A percentile compares a stretch with the other conserved stretches of the same genome.
These are phyloP conservation scores for Plodia interpunctella DNA, from an alignment of 1,140 invertebrate species.

Conservation along the genomic window DNA sequence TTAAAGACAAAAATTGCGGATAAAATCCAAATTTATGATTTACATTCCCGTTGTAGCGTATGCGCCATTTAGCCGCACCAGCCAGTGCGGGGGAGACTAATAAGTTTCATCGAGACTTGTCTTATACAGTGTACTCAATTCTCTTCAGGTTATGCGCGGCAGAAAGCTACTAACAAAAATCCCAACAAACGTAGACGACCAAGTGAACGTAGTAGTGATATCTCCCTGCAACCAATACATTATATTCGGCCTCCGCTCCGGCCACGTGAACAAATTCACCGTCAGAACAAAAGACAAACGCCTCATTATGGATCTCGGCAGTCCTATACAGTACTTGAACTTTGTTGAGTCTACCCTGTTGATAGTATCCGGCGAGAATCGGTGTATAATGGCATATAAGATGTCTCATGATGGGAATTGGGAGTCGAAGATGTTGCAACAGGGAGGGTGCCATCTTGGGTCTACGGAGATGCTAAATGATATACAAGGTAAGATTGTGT, in stretches of 20 bases:
- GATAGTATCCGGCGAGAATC: conserved; percentile 53
- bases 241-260: conserved; percentile 50
- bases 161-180: conserved; percentile 62
- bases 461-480: conserved; percentile 64
- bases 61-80: too few species aligned
- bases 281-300: conserved; percentile 47
- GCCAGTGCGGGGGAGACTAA: too few species aligned
- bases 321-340: conserved; percentile 50
- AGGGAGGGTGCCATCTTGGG: conserved; percentile 50
- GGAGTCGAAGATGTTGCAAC: conserved; percentile 55
- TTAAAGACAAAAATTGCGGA: too few species aligned
- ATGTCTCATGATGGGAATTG: conserved; percentile 34
- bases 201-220: conserved; percentile 53
- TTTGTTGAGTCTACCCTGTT: conserved; percentile 45
- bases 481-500: conserved; percentile 45
- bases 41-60: too few species aligned
- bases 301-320: conserved; percentile 53
- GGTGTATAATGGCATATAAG: conserved; percentile 57
- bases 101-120: too few species aligned
- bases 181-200: conserved; percentile 38
- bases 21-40: too few species aligned
- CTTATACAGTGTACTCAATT: too few species aligned
- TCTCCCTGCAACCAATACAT: conserved; percentile 66
- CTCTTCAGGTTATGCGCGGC: conserved; percentile 56
- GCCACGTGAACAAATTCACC: conserved; percentile 46